These are phyloP conservation scores for rat (Rattus norvegicus) DNA, from an alignment of 2,113 vertebrate species.

Conservation along the genomic window GRCr8 NC_086020.1:219258501-219259000, in stretches of 20 bases:
- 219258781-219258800: background rate
- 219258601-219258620: conserved; percentile 6
- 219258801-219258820: background rate
- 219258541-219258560: background rate
- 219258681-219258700: background rate
- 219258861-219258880: background rate
- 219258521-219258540: background rate
- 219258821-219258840: background rate
- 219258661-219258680: background rate
- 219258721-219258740: background rate
- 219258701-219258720: background rate
- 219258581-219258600: background rate
- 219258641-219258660: background rate
- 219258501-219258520: background rate
- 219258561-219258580: no score
- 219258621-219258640: background rate
- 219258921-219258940: background rate
- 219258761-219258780: background rate
- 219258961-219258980: background rate
- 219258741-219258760: background rate
- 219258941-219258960: background rate
- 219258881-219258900: background rate
- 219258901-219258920: background rate
- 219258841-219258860: background rate
- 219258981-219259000: background rate